Conservation (phyloP, 2,888 invertebrate species). For the Hydriomena furcata region DNA sequence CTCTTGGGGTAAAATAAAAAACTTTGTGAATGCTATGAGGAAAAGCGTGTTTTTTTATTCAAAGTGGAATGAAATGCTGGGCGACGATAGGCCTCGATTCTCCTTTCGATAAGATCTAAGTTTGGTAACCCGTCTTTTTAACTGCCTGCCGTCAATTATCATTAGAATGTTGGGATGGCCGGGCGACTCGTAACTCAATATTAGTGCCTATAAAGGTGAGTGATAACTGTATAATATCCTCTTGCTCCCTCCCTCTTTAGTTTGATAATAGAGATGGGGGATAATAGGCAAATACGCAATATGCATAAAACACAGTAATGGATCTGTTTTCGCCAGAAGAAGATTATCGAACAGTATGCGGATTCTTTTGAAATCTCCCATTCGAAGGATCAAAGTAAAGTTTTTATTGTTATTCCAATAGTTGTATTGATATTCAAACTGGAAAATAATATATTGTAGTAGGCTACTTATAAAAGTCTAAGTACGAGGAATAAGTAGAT, state of each 20-base stretch:
- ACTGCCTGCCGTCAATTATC: conserved; percentile 74
- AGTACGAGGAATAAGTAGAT: too few species aligned
- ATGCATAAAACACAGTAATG: conserved; percentile 36
- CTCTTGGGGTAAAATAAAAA: conserved; percentile 37
- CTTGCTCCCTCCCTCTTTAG: conserved; percentile 51
- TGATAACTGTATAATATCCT: conserved; percentile 69
- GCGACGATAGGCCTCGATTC: conserved; percentile 39
- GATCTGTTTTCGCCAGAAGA: conserved; percentile 34
- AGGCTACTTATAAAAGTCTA: not conserved
- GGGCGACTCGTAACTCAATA: conserved; percentile 70
- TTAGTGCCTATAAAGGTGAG: conserved; percentile 79
- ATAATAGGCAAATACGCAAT: conserved; percentile 58
- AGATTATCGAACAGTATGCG: conserved; percentile 21
- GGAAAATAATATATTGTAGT: too few species aligned
- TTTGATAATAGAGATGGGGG: conserved; percentile 46
- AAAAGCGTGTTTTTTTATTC: conserved; percentile 47
- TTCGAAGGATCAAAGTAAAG: conserved; percentile 4
- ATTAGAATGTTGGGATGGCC: conserved; percentile 65
- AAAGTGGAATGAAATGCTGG: conserved; percentile 45
- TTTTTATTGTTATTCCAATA: conserved; percentile 16
- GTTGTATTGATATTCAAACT: conserved; percentile 5
- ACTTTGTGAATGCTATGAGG: conserved; percentile 50
- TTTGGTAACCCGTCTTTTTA: conserved; percentile 73
- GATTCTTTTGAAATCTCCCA: not conserved
- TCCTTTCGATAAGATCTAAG: conserved; percentile 59